Percentiles rank a stretch among this genome's conserved stretches.
These are phyloP conservation scores for Grallaria varia DNA, from an alignment of 2,113 vertebrate genomes.

Conservation along the genomic window DNA sequence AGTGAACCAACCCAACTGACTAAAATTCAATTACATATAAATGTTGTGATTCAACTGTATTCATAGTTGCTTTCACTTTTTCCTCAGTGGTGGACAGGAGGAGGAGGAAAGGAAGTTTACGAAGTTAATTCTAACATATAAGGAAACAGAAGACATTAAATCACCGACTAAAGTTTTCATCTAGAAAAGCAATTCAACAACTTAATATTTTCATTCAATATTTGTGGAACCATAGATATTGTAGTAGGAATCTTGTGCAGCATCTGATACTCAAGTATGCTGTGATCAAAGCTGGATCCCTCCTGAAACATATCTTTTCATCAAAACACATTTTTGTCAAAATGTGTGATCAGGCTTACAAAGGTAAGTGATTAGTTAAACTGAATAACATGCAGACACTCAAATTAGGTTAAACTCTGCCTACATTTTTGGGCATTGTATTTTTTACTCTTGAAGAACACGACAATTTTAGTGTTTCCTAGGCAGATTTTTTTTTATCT, in stretches of 20 bases:
- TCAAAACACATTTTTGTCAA: background rate
- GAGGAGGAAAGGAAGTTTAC: background rate
- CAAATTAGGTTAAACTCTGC: background rate
- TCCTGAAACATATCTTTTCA: background rate
- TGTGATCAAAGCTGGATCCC: background rate
- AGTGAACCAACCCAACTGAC: background rate
- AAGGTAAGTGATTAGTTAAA: background rate
- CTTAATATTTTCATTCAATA: background rate
- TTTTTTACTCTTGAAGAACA: background rate
- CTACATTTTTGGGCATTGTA: background rate
- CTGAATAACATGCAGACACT: background rate
- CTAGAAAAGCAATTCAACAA: background rate
- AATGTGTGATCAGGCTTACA: background rate
- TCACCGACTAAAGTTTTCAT: background rate
- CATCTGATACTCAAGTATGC: background rate
- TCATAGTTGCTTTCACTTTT: background rate
- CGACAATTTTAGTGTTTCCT: accelerated
- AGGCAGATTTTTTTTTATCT: background rate
- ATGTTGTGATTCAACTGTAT: background rate
- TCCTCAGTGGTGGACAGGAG: background rate
- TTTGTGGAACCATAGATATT: background rate
- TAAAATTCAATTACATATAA: background rate
- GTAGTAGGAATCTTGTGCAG: background rate
- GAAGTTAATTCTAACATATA: background rate
- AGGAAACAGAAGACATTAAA: background rate